These are phyloP conservation scores for Kryptolebias marmoratus DNA, from an alignment of 2,113 vertebrate genomes.

Conservation along the genomic window DNA sequence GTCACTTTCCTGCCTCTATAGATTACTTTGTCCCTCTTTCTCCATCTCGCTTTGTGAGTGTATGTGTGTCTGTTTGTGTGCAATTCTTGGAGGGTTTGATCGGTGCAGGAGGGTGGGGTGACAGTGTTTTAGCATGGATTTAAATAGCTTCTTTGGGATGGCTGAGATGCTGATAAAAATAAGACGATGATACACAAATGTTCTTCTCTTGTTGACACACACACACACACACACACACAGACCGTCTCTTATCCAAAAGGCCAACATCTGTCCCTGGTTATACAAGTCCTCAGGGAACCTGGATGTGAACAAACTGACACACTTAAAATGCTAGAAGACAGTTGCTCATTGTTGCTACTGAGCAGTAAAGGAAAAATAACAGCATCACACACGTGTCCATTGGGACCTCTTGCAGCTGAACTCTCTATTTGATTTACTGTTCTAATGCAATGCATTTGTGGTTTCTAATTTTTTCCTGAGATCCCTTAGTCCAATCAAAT, in stretches of 20 bases:
- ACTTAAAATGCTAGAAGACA: neutral
- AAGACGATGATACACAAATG: neutral
- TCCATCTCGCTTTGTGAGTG: neutral
- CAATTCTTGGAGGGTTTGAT: slow-evolving; percentile 14
- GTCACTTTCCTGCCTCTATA: slow-evolving; percentile 1
- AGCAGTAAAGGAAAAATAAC: neutral
- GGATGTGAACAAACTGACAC: neutral
- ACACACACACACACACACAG: neutral
- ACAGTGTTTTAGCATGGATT: slow-evolving; percentile 22
- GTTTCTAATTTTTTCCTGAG: neutral
- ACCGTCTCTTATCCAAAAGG: slow-evolving; percentile 6
- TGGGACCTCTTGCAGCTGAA: slow-evolving; percentile 7
- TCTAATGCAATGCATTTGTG: neutral
- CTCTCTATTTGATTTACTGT: neutral
- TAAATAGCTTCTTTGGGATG: slow-evolving; percentile 7
- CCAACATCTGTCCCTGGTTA: slow-evolving; percentile 42
- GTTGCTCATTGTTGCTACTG: neutral
- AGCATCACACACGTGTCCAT: neutral
- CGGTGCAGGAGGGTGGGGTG: slow-evolving; percentile 9
- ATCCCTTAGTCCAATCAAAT: neutral
- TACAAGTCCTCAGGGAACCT: slow-evolving; percentile 3
- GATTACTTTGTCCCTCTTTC: neutral
- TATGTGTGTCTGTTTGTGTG: neutral
- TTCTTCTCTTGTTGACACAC: neutral
- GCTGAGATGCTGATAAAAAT: slow-evolving; percentile 5